Percentiles rank a stretch among this genome's conserved stretches.
Evolutionary conservation across 2,113 vertebrate species (phyloP).

Genomic region (Panurus biarmicus): DNA sequence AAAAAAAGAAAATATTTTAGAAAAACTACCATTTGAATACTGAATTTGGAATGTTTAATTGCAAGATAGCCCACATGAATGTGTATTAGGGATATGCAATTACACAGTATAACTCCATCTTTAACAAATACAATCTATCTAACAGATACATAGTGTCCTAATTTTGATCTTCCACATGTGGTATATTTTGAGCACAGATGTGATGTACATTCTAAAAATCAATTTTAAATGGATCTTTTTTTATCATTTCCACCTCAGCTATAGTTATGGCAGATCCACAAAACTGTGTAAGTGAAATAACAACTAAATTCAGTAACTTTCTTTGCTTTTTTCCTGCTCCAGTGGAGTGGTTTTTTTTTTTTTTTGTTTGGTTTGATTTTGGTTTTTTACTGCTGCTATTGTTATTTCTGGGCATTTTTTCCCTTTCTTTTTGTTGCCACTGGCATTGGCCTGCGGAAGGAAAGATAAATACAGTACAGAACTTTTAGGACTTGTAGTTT

Average conservation of each 20-base stretch:
- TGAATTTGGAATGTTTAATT: constrained; percentile 36
- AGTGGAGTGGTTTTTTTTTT: neutral
- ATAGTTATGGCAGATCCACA: neutral
- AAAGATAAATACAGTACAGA: neutral
- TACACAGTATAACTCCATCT: constrained; percentile 2
- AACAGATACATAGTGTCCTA: neutral
- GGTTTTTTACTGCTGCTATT: neutral
- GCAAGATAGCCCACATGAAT: neutral
- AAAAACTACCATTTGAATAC: constrained; percentile 1
- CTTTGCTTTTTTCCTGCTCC: neutral
- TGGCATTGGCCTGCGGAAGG: neutral
- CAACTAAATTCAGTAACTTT: neutral
- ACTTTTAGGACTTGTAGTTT: neutral
- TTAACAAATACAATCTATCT: constrained; percentile 17
- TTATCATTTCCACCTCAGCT: neutral
- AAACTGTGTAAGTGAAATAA: neutral
- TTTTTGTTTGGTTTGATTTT: neutral
- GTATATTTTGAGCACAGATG: neutral
- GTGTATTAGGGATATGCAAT: neutral
- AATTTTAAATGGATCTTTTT: neutral
- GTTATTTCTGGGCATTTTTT: fast-evolving
- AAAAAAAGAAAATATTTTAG: neutral
- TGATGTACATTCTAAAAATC: neutral
- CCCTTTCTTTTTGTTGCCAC: neutral
- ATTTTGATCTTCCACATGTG: neutral